Base-by-base conservation (phyloP, 2,797 vertebrate species). In the Percopsis omiscomaycus region DNA sequence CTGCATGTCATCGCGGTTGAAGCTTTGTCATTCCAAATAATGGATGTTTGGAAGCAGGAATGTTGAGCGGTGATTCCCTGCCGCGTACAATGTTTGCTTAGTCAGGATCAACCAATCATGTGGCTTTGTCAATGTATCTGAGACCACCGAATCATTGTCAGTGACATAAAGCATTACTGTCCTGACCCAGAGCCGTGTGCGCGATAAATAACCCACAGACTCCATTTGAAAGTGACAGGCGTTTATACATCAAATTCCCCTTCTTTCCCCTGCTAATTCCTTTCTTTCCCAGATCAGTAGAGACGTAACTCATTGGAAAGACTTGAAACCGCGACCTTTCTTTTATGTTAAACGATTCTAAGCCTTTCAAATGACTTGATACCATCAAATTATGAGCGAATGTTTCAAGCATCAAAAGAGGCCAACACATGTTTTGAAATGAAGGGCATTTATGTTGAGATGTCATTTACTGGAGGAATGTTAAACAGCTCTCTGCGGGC, bases 71-170 rank as follows among this genome's bases (percentile, higher is more conserved):
- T n/a, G 46, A 12, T 48, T 48, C 27, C 73, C 86, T 90, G 92
- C 92, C 91, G 88, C 66, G 87, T 89, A 86, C 84, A 87, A 84
- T 89, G 84, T 91, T 86, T 93, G 91, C 90, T 92, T 93, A 90
- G 86, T 93, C 93, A 94, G 93, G 91, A 91, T 91, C 92, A 91
- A 94, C 94, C 91, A 92, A 94, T 94, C 93, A 93, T 92, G 91
- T 92, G 86, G 88, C 90, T 92, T 91, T 87, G 91, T 94, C 93
- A 71, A 90, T 94, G 91, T 85, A 91, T 93, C 89, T 89, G 90
- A 91, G 91, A 91, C 87, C 82, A 92, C 89, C 80, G 79, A 91
- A 92, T 94, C 87, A 89, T 92, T 87, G 78, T 89, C 89, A 88
- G 78, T 91, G 91, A 88, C 92, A 92, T 85, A 87, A 92, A 84